These are phyloP conservation scores for Chionoecetes opilio DNA, from an alignment of 1,140 invertebrate genomes.

Conservation along the genomic window DNA sequence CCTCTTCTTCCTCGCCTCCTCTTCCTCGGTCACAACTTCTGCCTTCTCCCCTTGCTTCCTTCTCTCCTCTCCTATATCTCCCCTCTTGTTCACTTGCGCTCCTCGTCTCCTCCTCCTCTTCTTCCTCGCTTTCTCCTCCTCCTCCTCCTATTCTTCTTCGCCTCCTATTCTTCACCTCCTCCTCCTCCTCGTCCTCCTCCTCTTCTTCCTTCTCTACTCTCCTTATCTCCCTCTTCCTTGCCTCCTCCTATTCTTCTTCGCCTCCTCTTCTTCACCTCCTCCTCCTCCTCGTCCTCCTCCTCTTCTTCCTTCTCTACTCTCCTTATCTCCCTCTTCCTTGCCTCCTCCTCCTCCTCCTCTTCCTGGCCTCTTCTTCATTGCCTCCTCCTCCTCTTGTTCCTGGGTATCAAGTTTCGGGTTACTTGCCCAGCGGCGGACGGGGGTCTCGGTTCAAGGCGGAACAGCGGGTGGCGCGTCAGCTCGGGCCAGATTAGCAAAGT, in stretches of 20 bases:
- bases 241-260: not conserved
- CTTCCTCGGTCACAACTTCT: too few relatives aligned
- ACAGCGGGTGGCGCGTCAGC: too few relatives aligned
- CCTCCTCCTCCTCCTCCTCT: not conserved
- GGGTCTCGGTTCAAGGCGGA: too few relatives aligned
- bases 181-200: not conserved
- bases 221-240: not conserved
- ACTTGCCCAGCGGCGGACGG: too few relatives aligned
- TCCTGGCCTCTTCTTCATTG: not conserved
- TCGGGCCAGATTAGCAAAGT: too few relatives aligned
- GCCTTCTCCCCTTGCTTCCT: too few relatives aligned
- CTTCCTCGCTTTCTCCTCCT: not conserved
- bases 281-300: not conserved
- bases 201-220: not conserved
- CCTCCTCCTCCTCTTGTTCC: not conserved
- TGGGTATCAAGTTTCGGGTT: not conserved
- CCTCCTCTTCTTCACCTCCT: not conserved
- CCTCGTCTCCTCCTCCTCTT: not conserved
- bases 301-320: not conserved
- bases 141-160: not conserved
- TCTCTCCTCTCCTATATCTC: too few relatives aligned
- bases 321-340: not conserved
- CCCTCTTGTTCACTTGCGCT: not conserved
- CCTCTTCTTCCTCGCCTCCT: too few relatives aligned
- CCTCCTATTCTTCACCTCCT: not conserved